Evolutionary conservation across 2,888 invertebrate genomes (phyloP), one percentile per base, ranked within the genome.

Genomic region (Scaptomyza cyrtandrae): DNA sequence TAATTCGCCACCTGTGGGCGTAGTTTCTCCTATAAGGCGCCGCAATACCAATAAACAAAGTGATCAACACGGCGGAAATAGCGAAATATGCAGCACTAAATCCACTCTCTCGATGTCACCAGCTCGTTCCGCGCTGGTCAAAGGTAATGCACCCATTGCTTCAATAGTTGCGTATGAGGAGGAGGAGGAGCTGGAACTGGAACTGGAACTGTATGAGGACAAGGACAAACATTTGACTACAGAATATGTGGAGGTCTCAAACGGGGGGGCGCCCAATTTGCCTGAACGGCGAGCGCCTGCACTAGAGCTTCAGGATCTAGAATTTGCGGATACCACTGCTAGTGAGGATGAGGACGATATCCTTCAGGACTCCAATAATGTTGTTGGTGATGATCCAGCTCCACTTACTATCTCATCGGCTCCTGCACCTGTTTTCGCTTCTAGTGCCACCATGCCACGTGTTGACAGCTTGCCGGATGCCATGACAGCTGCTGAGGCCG

Each of bases 401-500:
- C 6, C 41, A 11, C 16, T 44, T 44, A 41, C 60, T 4, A 60
- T 37, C n/a, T 13, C 31, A 19, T 10, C 19, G 14, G 31, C 58
- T 9, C 6, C 50, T 1, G 39, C 58, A 6, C 16, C 57, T 10
- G 33, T 29, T 43, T 6, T 58, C 0, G 16, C 14, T 19, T 4
- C 41, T 11, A n/a, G 19, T 19, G 19, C 67, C 10, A 70, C 49
- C 24, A 74, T 71, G 49, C 86, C 78, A 60, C 80, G 89, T 3
- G 89, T 91, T 53, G 90, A 90, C 70, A 91, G 92, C 76, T 91
- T 93, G 78, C 93, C 93, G 37, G 94, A 94, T 87, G 92, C 92
- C 41, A 96, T 96, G 97, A 97, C 97, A 77, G 95, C 97, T 57
- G 96, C 96, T 89, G 97, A 97, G 92, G 97, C 97, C 13, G 97